Evolutionary conservation across 1,140 invertebrate genomes (phyloP).

Genomic region (Parasteatoda tepidariorum): DNA sequence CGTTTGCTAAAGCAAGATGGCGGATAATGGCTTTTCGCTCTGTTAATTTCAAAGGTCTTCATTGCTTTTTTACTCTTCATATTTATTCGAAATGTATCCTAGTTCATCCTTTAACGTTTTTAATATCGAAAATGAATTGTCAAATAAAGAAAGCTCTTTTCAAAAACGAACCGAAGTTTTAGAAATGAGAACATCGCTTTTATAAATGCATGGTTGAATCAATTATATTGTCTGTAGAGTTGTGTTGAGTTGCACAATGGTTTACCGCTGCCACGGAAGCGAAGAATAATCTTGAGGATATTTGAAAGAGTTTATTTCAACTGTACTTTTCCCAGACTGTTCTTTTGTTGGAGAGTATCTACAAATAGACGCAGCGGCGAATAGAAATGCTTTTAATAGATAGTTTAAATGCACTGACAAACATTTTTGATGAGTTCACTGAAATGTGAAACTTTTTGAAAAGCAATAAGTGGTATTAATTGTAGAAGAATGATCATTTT

Average conservation of each 20-base stretch:
- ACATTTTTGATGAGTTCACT: slow-evolving; percentile 43
- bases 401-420: slow-evolving; percentile 36
- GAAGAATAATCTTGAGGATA: slow-evolving; percentile 44
- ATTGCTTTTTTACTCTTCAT: slow-evolving; percentile 30
- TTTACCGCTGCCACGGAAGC: slow-evolving; percentile 50
- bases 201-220: slow-evolving; percentile 52
- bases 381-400: slow-evolving; percentile 47
- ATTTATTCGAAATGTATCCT: slow-evolving; percentile 52
- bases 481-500: too few relatives aligned
- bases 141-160: slow-evolving; percentile 35
- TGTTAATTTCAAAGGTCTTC: slow-evolving; percentile 53
- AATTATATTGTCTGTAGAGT: slow-evolving; percentile 49
- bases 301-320: slow-evolving; percentile 41
- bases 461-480: neutral
- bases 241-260: slow-evolving; percentile 54
- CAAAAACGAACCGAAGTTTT: slow-evolving; percentile 46
- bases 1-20: slow-evolving; percentile 41
- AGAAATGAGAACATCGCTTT: slow-evolving; percentile 27
- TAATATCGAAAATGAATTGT: slow-evolving; percentile 53
- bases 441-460: slow-evolving; percentile 32
- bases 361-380: slow-evolving; percentile 8
- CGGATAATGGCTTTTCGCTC: slow-evolving; percentile 48
- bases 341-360: slow-evolving; percentile 53
- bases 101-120: slow-evolving; percentile 48
- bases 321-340: slow-evolving; percentile 20